A percentile compares a stretch with the other conserved stretches of the same genome.
Evolutionary conservation across 1,140 invertebrate genomes (phyloP).

Genomic region (Drosophila sulfurigaster): DNA sequence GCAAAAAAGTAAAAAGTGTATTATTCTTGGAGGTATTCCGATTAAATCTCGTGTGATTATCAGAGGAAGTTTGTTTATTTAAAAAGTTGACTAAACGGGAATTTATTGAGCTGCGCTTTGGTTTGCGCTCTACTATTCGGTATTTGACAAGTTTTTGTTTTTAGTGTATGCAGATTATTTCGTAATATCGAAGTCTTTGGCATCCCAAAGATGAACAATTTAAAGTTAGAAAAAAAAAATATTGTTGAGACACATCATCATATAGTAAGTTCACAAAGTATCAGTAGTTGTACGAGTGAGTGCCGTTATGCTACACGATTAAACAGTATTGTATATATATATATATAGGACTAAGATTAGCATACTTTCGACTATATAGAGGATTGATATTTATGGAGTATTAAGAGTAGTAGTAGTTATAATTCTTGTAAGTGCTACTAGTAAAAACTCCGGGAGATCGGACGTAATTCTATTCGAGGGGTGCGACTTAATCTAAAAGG

Average conservation of each 20-base stretch:
- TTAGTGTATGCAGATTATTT: neutral
- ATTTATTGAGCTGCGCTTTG: constrained; percentile 6
- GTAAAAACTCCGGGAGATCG: constrained; percentile 4
- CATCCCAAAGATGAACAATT: neutral
- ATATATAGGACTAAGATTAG: constrained; percentile 39
- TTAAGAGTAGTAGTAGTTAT: constrained; percentile 6
- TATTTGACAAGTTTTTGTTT: constrained; percentile 19
- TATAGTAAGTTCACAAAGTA: constrained; percentile 19
- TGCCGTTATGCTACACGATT: constrained; percentile 46
- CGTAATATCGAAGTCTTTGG: no score
- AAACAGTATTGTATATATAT: constrained; percentile 27
- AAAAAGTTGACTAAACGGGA: constrained; percentile 18
- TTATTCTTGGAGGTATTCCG: neutral
- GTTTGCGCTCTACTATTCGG: neutral
- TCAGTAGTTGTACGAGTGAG: constrained; percentile 33
- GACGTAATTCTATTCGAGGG: constrained; percentile 18
- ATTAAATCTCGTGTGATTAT: neutral
- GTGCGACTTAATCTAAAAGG: constrained; percentile 33
- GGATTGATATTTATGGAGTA: constrained; percentile 12
- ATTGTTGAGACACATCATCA: neutral
- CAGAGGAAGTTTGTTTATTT: constrained; percentile 3
- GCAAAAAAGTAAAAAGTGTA: neutral
- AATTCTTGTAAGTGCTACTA: constrained; percentile 16
- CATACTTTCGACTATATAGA: constrained; percentile 25
- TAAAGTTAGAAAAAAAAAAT: constrained; percentile 28